phyloP scores from a whole-genome alignment of 2,113 vertebrate genomes.

The Lophius piscatorius region DNA sequence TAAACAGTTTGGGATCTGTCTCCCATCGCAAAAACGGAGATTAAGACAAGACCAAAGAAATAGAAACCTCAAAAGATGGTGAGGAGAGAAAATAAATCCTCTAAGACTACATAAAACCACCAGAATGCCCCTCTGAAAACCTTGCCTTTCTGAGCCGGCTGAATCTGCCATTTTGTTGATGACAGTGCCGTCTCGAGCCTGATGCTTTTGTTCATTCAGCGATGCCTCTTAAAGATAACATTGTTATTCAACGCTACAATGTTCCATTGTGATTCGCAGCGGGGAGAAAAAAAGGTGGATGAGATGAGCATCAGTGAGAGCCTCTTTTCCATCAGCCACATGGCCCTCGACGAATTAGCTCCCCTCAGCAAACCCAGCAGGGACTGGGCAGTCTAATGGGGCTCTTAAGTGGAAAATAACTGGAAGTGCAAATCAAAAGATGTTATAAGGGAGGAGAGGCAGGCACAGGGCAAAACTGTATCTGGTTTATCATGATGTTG shows the following conservation, averaged over 20 bases:
- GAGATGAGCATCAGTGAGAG: slow-evolving; percentile 40
- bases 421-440: slow-evolving; percentile 61
- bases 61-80: slow-evolving; percentile 65
- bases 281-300: slow-evolving; percentile 37
- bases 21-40: slow-evolving; percentile 74
- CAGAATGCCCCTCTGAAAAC: slow-evolving; percentile 49
- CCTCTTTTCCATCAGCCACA: slow-evolving; percentile 50
- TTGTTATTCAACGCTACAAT: slow-evolving; percentile 69
- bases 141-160: slow-evolving; percentile 26
- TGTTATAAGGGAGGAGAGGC: slow-evolving; percentile 34
- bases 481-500: slow-evolving; percentile 19
- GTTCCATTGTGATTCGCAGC: slow-evolving; percentile 68
- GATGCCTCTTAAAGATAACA: slow-evolving; percentile 68
- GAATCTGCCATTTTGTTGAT: slow-evolving; percentile 58
- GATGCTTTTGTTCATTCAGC: slow-evolving; percentile 76
- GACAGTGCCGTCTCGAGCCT: slow-evolving; percentile 61
- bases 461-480: neutral
- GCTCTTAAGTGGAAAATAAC: slow-evolving; percentile 73
- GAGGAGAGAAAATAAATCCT: slow-evolving; percentile 53
- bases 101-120: slow-evolving; percentile 55
- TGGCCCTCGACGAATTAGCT: slow-evolving; percentile 29
- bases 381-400: slow-evolving; percentile 59
- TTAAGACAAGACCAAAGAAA: slow-evolving; percentile 64
- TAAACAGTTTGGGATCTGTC: slow-evolving; percentile 73
- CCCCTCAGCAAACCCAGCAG: slow-evolving; percentile 54